Base-by-base conservation (phyloP, 2,113 vertebrate species). In the Pantherophis guttatus region DNA sequence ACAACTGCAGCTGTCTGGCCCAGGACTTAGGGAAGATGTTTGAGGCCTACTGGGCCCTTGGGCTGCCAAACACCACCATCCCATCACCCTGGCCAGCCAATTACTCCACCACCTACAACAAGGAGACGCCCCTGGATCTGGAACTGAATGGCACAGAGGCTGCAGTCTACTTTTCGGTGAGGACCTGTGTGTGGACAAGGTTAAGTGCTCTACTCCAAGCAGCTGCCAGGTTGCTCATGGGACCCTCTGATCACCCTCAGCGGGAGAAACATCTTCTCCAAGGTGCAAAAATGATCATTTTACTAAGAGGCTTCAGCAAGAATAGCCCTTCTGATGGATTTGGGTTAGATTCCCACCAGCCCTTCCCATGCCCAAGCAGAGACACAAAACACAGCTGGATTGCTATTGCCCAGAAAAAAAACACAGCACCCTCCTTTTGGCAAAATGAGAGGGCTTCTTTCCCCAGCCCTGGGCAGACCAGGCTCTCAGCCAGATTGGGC, bases 1-100 rank as follows among this genome's bases (percentile, higher is more conserved):
- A 99, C 97, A 99, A 99, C 98, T 99, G 99, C 97, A 98, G 98
- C 96, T 99, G 98, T 93, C 57, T 99, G 90, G 99, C 99, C 0
- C n/a, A 96, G 19, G 99, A 99, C 92, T 95, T 99, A 59, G 97
- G 91, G 6, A 99, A 99, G 96, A 98, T 99, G 93, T 99, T 99
- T 6, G 98, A 99, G 58, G 98, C 97, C 1, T 99, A 99, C 55
- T 99, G 99, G 99, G 97, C 96, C 6, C 95, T 99, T 1, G 99
- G 98, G 0, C 93, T 97, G 48, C 97, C 97, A 0, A 97, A 94
- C 0, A 94, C 97, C 48, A 95, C 97, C 29, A 98, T 99, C 94
- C 99, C 99, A 0, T 95, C 96, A 0, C 98, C 98, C 0, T 99
- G 99, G 99, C 99, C 99, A 0, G 94, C 53, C 53, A 97, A 95